Conservation (phyloP, 2,797 vertebrate genomes). For the Spinus pinus region DNA sequence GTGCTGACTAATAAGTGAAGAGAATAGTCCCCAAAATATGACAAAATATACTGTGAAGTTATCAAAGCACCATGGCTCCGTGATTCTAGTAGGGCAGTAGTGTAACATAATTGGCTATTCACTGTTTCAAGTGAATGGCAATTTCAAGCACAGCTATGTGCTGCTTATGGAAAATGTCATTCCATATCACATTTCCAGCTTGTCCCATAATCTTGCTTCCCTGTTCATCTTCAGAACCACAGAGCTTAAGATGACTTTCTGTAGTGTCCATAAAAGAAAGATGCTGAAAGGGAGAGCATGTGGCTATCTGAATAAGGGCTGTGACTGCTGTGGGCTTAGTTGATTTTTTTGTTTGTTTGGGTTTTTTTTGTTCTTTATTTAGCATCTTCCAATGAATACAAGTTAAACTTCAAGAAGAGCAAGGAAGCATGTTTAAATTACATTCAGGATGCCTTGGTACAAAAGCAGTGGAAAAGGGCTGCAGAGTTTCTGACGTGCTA, state of each 20-base stretch:
- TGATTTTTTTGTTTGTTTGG: not conserved
- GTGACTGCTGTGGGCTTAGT: not conserved
- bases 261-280: not conserved
- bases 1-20: not conserved
- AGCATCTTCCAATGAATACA: slow-evolving; percentile 31
- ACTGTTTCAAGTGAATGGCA: not conserved
- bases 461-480: slow-evolving; percentile 85
- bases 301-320: not conserved
- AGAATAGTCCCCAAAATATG: not conserved
- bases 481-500: slow-evolving; percentile 82
- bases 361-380: not conserved
- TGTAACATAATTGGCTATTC: not conserved
- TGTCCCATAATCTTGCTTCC: not conserved
- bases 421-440: slow-evolving; percentile 76
- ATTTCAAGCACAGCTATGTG: not conserved
- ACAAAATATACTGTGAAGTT: not conserved
- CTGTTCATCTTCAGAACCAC: not conserved
- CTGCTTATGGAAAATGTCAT: not conserved
- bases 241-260: not conserved
- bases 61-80: not conserved
- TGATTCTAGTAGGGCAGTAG: not conserved
- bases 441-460: slow-evolving; percentile 84
- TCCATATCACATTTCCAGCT: not conserved
- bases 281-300: not conserved
- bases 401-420: slow-evolving; percentile 76